Evolutionary conservation across 2,888 invertebrate species (phyloP).

Genomic region (Apamea crenata): DNA sequence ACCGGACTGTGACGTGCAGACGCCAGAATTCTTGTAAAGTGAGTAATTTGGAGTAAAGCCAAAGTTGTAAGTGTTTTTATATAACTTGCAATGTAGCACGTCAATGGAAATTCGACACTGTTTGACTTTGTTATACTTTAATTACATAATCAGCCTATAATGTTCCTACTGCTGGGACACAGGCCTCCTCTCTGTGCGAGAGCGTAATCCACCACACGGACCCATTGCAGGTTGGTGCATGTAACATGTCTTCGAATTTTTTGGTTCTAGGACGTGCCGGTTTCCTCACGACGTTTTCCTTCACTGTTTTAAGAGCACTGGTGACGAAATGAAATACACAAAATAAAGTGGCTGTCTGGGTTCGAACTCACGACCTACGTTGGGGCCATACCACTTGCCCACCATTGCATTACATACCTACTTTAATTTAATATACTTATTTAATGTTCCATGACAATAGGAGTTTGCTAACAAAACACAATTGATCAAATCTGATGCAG

Average conservation of each 20-base stretch:
- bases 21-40: slow-evolving; percentile 12
- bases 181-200: not conserved
- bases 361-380: too few relatives aligned
- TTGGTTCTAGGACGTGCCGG: not conserved
- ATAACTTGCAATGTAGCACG: slow-evolving; percentile 33
- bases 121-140: slow-evolving; percentile 5
- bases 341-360: too few relatives aligned
- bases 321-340: not conserved
- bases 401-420: not conserved
- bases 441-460: too few relatives aligned
- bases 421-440: not conserved
- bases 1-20: not conserved
- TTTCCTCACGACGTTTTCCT: not conserved
- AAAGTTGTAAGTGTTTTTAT: slow-evolving; percentile 36
- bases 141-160: not conserved
- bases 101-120: slow-evolving; percentile 12
- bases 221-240: not conserved
- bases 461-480: too few relatives aligned
- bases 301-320: not conserved
- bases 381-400: too few relatives aligned
- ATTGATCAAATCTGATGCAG: too few relatives aligned
- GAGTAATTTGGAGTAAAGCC: slow-evolving; percentile 41
- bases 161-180: not conserved
- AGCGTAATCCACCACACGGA: not conserved
- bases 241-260: not conserved